Evolutionary conservation across 2,113 vertebrate species (phyloP), one percentile per base, ranked within the genome.

Genomic region (Gorsachius goisagi): DNA sequence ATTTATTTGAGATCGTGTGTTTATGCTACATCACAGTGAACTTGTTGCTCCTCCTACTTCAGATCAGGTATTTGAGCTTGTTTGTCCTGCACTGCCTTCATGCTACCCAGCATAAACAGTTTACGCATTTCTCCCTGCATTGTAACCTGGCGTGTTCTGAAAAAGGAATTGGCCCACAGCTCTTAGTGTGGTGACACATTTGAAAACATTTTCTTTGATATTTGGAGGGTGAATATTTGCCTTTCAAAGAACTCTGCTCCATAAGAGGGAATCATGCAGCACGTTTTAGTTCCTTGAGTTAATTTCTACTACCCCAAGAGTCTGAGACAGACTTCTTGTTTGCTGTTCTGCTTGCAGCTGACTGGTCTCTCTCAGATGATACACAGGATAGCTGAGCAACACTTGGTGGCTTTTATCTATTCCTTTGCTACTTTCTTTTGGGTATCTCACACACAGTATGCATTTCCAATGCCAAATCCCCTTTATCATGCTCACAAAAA

Each of bases 381-480:
- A 41, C 33, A n/a, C 53, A 75, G 86, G 28, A 82, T 47, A 62
- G 32, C 49, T 75, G 44, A 41, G n/a, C 49, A 82, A 53, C 53
- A 26, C 66, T 92, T 87, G 50, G 76, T 56, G 72, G 69, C 80
- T 92, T 95, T 94, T 73, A 92, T 52, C 69, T 55, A 1, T 89
- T 91, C 44, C 53, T 89, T 87, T 68, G 49, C 44, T 90, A 14
- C 86, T 93, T 92, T 68, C 33, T 21, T 85, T 93, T 55, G 49
- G 49, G 56, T 89, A 75, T 95, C 85, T 92, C 81, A 35, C 47
- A 62, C 14, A 35, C 8, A 77, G 89, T 52, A 35, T 47, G 66
- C 28, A 21, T 73, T 90, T 76, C 41, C 84, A 66, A 11, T 63
- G 91, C 91, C 94, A 95, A 91, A 95, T 83, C 84, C 91, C 49